Conservation (phyloP, 1,140 invertebrate genomes). For the Aphidius gifuensis region DNA sequence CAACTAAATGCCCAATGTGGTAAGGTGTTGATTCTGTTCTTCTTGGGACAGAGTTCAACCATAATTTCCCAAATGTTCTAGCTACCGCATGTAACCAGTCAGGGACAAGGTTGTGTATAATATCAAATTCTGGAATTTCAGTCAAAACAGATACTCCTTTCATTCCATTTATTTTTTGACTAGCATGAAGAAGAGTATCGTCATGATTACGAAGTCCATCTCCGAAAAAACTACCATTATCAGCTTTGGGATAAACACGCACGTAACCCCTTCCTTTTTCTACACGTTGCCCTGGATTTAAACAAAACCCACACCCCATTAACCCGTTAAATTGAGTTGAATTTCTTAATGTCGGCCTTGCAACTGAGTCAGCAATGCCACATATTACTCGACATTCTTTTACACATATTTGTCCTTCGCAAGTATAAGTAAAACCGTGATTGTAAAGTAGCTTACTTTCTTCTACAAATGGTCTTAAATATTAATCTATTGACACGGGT, state of each 20-base stretch:
- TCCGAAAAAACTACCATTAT: too few species aligned
- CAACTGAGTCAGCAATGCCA: neutral
- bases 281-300: too few species aligned
- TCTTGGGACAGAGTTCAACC: constrained; percentile 5
- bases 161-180: constrained; percentile 13
- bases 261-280: too few species aligned
- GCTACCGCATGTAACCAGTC: constrained; percentile 30
- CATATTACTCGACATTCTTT: neutral
- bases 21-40: too few species aligned
- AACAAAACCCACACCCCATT: too few species aligned
- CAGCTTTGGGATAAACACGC: too few species aligned
- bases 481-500: constrained; percentile 26
- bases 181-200: constrained; percentile 1
- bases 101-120: constrained; percentile 13
- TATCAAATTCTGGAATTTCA: constrained; percentile 20
- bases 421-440: constrained; percentile 21
- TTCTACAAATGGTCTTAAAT: constrained; percentile 25
- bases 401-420: neutral
- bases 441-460: constrained; percentile 13
- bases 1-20: too few species aligned
- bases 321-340: neutral
- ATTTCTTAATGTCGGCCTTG: neutral
- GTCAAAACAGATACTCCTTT: constrained; percentile 9
- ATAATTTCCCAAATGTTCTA: constrained; percentile 22
- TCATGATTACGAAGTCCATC: constrained; percentile 10